Conservation (phyloP, 2,113 vertebrate species). For the Actenoides lindsayi region DNA sequence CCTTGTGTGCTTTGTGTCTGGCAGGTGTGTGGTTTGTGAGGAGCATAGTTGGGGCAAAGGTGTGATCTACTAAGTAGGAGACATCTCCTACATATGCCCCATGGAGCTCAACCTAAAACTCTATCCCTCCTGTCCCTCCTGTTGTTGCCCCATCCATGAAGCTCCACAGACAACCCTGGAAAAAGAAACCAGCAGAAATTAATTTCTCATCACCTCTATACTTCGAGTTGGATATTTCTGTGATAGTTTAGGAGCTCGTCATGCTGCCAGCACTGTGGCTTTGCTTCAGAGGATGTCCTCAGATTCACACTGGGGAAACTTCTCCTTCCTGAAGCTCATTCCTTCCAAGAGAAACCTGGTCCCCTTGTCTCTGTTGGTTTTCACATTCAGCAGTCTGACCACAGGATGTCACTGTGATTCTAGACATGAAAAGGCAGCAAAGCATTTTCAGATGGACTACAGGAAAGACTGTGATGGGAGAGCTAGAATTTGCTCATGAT, state of each 20-base stretch:
- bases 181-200: background rate
- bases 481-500: background rate
- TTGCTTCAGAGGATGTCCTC: background rate
- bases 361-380: rapidly evolving
- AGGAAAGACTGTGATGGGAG: rapidly evolving
- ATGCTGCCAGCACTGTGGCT: background rate
- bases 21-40: background rate
- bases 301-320: background rate
- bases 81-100: rapidly evolving
- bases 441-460: background rate
- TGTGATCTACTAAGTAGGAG: background rate
- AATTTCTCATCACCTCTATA: background rate
- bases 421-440: background rate
- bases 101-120: background rate
- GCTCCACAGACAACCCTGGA: background rate
- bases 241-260: background rate
- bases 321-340: background rate
- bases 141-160: background rate
- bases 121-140: background rate
- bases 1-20: background rate
- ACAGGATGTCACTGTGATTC: slow-evolving; percentile 44
- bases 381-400: background rate
- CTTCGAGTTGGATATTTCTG: background rate
- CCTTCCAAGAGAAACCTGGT: background rate
- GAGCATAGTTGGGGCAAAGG: rapidly evolving